phyloP scores from a whole-genome alignment of 2,797 vertebrate genomes.

The Enteromius mattozi region DNA sequence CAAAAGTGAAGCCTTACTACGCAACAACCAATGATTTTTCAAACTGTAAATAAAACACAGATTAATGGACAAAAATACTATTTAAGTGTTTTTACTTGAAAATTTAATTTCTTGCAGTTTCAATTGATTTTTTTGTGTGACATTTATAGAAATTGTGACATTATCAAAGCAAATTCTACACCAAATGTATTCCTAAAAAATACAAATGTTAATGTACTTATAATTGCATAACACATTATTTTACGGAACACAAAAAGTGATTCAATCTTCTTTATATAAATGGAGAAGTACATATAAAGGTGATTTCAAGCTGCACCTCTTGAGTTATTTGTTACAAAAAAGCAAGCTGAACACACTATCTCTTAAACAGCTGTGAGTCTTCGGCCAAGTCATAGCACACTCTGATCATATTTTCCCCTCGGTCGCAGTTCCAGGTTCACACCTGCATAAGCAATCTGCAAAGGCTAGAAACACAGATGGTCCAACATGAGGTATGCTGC shows the following conservation, averaged over 20 bases:
- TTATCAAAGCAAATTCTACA: too few species aligned
- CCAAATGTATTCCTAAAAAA: not conserved
- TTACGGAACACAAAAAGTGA: not conserved
- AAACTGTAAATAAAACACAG: too few species aligned
- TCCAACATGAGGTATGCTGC: conserved; percentile 8
- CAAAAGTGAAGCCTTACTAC: not conserved
- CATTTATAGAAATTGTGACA: too few species aligned
- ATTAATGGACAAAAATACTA: too few species aligned
- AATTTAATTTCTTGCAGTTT: too few species aligned
- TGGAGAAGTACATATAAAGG: conserved; percentile 7
- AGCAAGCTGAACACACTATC: conserved; percentile 66
- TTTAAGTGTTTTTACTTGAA: too few species aligned
- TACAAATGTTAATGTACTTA: not conserved
- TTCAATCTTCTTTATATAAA: conserved; percentile 7
- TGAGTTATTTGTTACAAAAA: conserved; percentile 64
- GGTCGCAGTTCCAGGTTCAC: conserved; percentile 68
- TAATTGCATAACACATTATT: not conserved
- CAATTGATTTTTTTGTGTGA: too few species aligned
- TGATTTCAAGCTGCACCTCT: conserved; percentile 56
- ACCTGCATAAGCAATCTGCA: conserved; percentile 74
- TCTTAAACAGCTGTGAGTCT: conserved; percentile 74
- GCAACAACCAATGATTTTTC: too few species aligned
- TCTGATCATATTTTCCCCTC: conserved; percentile 76
- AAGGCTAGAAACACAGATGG: conserved; percentile 67
- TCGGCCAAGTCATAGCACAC: conserved; percentile 67